These are phyloP conservation scores for Albula goreensis DNA, from an alignment of 2,113 vertebrate genomes.

Conservation along the genomic window DNA sequence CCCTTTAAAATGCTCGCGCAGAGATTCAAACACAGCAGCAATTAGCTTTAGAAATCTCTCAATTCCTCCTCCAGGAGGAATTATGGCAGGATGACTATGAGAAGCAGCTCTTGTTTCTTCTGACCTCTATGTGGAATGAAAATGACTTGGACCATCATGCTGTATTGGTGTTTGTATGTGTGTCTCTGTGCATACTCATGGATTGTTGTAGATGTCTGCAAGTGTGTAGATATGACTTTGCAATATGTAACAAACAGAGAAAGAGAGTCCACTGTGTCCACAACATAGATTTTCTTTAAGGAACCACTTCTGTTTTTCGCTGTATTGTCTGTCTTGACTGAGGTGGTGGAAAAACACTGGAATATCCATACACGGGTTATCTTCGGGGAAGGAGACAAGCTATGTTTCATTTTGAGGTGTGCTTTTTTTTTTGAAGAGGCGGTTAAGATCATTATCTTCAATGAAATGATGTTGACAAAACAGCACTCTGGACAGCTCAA, in stretches of 20 bases:
- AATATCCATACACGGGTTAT: neutral
- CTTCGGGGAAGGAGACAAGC: neutral
- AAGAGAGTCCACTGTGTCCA: constrained; percentile 33
- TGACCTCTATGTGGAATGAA: neutral
- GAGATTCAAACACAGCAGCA: neutral
- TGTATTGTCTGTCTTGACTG: neutral
- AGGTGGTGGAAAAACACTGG: neutral
- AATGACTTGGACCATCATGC: neutral
- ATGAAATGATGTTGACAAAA: too few species aligned
- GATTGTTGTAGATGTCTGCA: neutral
- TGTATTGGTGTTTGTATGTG: neutral
- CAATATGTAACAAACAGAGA: constrained; percentile 36
- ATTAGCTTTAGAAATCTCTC: neutral
- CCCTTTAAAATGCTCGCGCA: neutral
- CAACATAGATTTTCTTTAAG: neutral
- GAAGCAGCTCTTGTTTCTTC: neutral
- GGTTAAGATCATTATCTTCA: too few species aligned
- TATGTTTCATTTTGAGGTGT: too few species aligned
- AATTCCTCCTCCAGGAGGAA: neutral
- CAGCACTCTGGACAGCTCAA: too few species aligned
- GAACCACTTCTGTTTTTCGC: neutral
- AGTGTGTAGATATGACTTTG: neutral
- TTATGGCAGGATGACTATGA: neutral
- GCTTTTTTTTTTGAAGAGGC: too few species aligned
- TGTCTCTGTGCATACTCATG: neutral